Evolutionary conservation across 2,113 vertebrate species (phyloP).

Genomic region (Puntigrus tetrazona): DNA sequence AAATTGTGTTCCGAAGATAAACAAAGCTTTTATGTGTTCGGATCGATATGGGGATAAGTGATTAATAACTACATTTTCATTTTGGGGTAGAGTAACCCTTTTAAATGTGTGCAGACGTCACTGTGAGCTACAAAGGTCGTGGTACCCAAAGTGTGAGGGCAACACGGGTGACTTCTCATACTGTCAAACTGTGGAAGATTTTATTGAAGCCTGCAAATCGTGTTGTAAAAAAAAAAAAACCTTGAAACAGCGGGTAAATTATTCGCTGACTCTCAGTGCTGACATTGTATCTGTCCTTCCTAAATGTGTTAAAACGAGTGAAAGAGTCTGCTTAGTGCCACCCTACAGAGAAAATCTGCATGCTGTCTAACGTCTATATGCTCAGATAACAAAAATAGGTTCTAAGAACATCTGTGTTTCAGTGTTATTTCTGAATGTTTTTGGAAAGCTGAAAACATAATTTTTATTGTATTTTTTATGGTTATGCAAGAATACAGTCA

Average conservation of each 20-base stretch:
- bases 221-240: no score
- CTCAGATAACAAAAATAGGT: no score
- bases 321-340: background rate
- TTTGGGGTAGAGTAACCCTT: no score
- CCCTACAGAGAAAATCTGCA: background rate
- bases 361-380: background rate
- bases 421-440: no score
- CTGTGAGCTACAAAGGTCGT: background rate
- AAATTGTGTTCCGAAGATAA: no score
- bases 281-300: constrained; percentile 9
- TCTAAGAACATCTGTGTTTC: no score
- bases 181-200: background rate
- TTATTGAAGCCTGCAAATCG: background rate
- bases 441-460: no score
- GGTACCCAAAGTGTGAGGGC: background rate
- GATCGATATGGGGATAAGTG: no score
- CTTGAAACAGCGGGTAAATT: background rate
- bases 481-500: no score
- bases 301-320: background rate
- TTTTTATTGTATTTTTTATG: no score
- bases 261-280: background rate
- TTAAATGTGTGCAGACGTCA: background rate
- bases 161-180: background rate
- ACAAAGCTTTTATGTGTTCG: no score
- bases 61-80: no score